Conservation (phyloP, 2,113 vertebrate genomes). For the Solea solea region DNA sequence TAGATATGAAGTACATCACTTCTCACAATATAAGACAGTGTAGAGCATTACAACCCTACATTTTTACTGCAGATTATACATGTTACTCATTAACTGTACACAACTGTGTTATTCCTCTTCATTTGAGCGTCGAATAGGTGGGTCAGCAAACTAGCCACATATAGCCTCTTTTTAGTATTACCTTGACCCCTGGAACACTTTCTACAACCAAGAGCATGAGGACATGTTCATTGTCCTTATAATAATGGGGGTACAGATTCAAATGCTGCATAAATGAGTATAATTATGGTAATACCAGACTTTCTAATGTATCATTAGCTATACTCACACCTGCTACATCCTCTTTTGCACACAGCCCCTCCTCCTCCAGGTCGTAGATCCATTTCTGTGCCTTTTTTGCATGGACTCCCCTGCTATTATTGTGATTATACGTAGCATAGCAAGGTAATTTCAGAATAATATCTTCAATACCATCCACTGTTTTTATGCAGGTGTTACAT, state of each 20-base stretch:
- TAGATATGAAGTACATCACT: too few species aligned
- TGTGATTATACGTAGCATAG: constrained; percentile 55
- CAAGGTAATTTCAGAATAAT: constrained; percentile 52
- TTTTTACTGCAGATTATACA: too few species aligned
- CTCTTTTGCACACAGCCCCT: constrained; percentile 48
- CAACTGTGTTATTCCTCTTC: too few species aligned
- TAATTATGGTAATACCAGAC: constrained; percentile 74
- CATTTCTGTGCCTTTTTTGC: constrained; percentile 41
- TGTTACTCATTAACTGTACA: too few species aligned
- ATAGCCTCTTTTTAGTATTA: too few species aligned
- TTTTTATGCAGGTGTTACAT: constrained; percentile 40
- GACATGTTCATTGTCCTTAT: constrained; percentile 62
- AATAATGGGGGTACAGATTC: constrained; percentile 61
- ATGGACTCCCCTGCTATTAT: constrained; percentile 34
- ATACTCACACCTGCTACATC: constrained; percentile 55
- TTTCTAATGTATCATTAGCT: constrained; percentile 75
- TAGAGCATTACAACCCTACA: too few species aligned
- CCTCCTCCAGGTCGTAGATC: constrained; percentile 44
- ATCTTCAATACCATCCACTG: constrained; percentile 4
- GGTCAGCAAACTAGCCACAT: too few species aligned
- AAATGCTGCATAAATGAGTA: constrained; percentile 70
- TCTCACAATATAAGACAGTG: too few species aligned
- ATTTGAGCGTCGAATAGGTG: too few species aligned
- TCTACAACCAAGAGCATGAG: constrained; percentile 53
- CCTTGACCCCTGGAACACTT: constrained; percentile 46